Conservation (phyloP, 2,888 invertebrate genomes). For the Troides oblongomaculatus region DNA sequence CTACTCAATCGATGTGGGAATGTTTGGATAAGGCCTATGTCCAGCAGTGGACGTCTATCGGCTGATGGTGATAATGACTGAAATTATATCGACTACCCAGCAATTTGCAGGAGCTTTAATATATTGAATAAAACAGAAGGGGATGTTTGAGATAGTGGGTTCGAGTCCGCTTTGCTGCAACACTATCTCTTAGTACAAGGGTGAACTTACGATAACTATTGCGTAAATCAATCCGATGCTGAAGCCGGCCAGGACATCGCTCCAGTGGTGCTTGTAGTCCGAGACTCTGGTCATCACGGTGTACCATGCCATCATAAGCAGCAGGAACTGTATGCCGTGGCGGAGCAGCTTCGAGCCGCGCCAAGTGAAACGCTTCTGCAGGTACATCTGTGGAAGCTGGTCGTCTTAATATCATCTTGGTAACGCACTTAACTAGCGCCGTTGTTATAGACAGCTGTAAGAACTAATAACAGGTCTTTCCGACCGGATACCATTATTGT, state of each 20-base stretch:
- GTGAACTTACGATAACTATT: slow-evolving; percentile 84
- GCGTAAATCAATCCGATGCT: slow-evolving; percentile 84
- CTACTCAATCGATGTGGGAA: too few relatives aligned
- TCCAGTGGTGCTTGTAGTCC: slow-evolving; percentile 99
- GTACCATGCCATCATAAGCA: slow-evolving; percentile 90
- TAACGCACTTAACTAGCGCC: too few relatives aligned
- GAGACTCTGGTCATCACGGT: slow-evolving; percentile 95
- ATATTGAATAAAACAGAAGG: too few relatives aligned
- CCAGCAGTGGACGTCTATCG: too few relatives aligned
- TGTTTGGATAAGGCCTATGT: too few relatives aligned
- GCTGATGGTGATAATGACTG: too few relatives aligned
- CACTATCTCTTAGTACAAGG: not conserved
- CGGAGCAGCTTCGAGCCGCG: slow-evolving; percentile 88
- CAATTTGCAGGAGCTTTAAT: too few relatives aligned
- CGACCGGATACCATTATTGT: too few relatives aligned
- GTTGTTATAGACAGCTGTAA: too few relatives aligned
- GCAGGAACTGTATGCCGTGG: slow-evolving; percentile 91
- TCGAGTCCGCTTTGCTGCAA: not conserved
- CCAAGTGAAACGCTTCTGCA: slow-evolving; percentile 92
- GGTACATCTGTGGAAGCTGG: slow-evolving; percentile 84
- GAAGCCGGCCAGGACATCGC: slow-evolving; percentile 94
- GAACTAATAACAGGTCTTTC: too few relatives aligned
- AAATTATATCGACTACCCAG: too few relatives aligned
- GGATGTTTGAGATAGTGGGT: too few relatives aligned
- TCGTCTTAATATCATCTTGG: not conserved